Evolutionary conservation across 2,113 vertebrate genomes (phyloP).

Genomic region (Sprattus sprattus): DNA sequence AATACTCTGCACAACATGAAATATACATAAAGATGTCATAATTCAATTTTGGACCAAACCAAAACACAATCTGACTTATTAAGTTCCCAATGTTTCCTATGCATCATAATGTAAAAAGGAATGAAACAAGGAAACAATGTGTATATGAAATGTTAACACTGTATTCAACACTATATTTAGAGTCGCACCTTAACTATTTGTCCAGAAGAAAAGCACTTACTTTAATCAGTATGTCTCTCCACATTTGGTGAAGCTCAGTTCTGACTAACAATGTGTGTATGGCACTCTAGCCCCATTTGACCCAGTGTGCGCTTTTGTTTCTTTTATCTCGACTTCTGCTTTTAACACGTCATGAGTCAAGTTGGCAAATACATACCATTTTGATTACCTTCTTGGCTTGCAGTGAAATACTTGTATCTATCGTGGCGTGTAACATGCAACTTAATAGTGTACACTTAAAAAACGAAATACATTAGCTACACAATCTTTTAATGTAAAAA

Average conservation of each 20-base stretch:
- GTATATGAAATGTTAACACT: not conserved
- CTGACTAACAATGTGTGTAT: not conserved
- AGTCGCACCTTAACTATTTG: not conserved
- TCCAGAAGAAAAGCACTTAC: not conserved
- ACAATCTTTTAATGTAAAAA: not conserved
- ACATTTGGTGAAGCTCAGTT: not conserved
- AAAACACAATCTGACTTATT: conserved; percentile 8
- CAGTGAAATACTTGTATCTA: not conserved
- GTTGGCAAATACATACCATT: not conserved
- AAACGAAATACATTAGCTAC: not conserved
- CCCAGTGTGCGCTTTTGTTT: not conserved
- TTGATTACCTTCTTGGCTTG: not conserved
- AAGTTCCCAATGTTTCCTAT: no score
- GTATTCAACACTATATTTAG: not conserved
- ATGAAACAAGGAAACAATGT: no score
- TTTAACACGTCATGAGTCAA: not conserved
- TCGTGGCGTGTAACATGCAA: not conserved
- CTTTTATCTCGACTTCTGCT: not conserved
- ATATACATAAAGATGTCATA: no score
- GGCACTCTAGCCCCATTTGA: not conserved
- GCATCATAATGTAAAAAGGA: no score
- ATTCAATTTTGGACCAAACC: not conserved
- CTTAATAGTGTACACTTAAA: not conserved
- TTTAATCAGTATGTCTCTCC: not conserved
- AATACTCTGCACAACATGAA: no score